Evolutionary conservation across 1,140 invertebrate species (phyloP).

Genomic region (Tribolium madens): DNA sequence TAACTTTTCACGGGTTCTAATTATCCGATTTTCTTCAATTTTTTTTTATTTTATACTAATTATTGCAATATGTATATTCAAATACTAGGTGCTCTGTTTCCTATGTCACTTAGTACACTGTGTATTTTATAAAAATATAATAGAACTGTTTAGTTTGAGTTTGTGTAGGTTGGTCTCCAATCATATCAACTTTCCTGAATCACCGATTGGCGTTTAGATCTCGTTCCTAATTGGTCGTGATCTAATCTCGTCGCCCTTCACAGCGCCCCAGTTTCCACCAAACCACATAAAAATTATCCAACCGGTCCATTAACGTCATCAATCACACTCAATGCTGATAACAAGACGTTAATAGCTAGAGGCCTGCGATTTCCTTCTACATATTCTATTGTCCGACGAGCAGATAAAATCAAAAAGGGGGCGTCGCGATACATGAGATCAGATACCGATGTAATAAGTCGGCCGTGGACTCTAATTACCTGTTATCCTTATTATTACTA

Average conservation of each 20-base stretch:
- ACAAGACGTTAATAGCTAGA: neutral
- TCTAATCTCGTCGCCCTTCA: conserved; percentile 64
- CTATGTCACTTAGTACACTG: no score
- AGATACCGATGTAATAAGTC: neutral
- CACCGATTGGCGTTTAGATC: conserved; percentile 51
- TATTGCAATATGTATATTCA: no score
- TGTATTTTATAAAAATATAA: no score
- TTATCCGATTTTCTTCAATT: no score
- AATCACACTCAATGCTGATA: conserved; percentile 21
- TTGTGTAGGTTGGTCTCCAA: neutral
- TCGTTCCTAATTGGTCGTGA: conserved; percentile 58
- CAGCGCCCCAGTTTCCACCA: conserved; percentile 50
- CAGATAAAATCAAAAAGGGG: neutral
- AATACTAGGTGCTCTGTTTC: no score
- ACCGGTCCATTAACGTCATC: conserved; percentile 5
- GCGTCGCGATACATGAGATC: neutral
- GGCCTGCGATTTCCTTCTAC: conserved; percentile 13
- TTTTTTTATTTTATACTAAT: no score
- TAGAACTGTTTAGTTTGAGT: neutral
- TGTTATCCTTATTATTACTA: neutral
- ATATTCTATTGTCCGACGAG: neutral
- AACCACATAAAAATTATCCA: conserved; percentile 18
- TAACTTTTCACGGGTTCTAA: no score
- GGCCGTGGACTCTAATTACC: neutral
- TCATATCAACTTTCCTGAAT: neutral